Base-by-base conservation (phyloP, 2,797 vertebrate species). In the Eutrigla gurnardus region DNA sequence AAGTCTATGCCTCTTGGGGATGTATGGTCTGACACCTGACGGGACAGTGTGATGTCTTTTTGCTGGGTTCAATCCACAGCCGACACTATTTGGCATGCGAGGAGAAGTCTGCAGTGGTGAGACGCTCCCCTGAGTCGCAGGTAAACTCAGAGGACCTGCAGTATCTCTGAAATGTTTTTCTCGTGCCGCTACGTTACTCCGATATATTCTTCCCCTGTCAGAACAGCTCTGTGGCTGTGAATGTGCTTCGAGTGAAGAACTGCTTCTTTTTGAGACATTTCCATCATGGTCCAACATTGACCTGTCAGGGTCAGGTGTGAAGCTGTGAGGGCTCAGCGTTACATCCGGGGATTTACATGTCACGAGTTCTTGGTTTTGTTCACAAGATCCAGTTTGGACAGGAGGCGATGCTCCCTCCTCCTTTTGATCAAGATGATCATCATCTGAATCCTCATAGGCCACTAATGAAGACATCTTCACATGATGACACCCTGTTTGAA, bases 381-480 rank as follows among this genome's bases (percentile, higher is more conserved):
- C 36, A 57, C 6, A 35, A 25, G 65, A 42, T 49, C 15, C 60
- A 65, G 60, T 70, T 36, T 73, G 73, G 13, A 37, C 4, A 68
- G 77, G 58, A n/a, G 54, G 13, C 37, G 78, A 13, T 35, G 65
- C 55, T 63, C 73, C 80, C 4, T 17, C 40, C 2, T 77, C 18
- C 1, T n/a, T 62, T 57, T 80, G 74, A 63, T 73, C 45, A 25
- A 77, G 81, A 46, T 3, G 75, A 8, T 97, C 95, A 33, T 95
- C 88, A 57, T 97, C 97, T 5, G 98, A 99, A 74, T 97, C 96
- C 3, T 97, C 97, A 73, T 99, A 99, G 52, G 95, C 95, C 88
- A 99, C 98, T 85, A 99, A 85, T 0, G 96, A 94, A 74, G 90
- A 94, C 97, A 97, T 98, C 69, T 58, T 86, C 53, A 45, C 62